Evolutionary conservation across 2,888 invertebrate species (phyloP), one percentile per base, ranked within the genome.

Genomic region (Cactoblastis cactorum): DNA sequence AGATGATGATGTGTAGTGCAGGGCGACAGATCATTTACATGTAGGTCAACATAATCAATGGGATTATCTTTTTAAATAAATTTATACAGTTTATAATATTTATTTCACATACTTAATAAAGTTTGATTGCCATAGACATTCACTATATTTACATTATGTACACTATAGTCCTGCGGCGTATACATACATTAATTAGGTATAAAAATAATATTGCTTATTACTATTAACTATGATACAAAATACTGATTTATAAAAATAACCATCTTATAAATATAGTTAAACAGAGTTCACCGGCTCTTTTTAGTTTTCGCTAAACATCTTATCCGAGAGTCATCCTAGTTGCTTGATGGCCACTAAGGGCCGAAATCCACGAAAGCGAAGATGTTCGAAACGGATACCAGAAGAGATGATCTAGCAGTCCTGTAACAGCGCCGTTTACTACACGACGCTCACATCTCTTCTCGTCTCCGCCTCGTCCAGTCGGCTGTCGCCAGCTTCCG

Each of bases 61-160:
- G 15, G 15, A 6, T n/a, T 8, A 5, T 14, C 17, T 32, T 12
- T 41, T 48, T 32, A 34, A 19, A 33, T 24, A 8, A 3, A 9
- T 39, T 19, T 12, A 2, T 41, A 41, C n/a, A 14, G 22, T 41
- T 24, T 22, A 41, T 24, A 15, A 9, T 41, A 17, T 50, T 45
- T 49, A 35, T 43, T 49, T 49, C 15, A 11, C 32, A 9, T 34
- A 22, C 49, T 49, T 43, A 47, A 45, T 17, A 48, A n/a, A n/a
- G n/a, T 34, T 46, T 39, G 28, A 46, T 37, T 51, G 49, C 49
- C 46, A 49, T 38, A 43, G 14, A 48, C 51, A 43, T 41, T 51
- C 49, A 9, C 43, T 8, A 18, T 55, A 54, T 57, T 53, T 55
- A 59, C 58, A 59, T 34, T 56, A 59, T 55, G 33, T 57, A 57